phyloP scores from a whole-genome alignment of 2,113 vertebrate species.

The Fregata magnificens region DNA sequence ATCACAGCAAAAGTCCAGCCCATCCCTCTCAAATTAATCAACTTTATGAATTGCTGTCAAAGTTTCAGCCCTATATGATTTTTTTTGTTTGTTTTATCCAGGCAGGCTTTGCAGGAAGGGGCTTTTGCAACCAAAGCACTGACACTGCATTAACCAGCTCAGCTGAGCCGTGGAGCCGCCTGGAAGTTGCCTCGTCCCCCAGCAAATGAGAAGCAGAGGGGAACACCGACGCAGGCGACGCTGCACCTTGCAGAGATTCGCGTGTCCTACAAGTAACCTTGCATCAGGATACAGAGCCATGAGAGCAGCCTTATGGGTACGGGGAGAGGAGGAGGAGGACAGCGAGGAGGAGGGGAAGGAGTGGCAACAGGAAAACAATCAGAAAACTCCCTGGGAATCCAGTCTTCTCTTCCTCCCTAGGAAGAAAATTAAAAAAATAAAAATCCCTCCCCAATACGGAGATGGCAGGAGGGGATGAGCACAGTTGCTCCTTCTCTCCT shows the following conservation, averaged over 20 bases:
- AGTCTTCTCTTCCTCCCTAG: background rate
- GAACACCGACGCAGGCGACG: background rate
- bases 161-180: background rate
- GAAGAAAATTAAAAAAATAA: background rate
- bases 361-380: background rate
- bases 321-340: background rate
- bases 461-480: background rate
- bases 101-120: background rate
- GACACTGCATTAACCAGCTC: background rate
- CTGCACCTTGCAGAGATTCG: constrained; percentile 20
- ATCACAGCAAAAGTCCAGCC: background rate
- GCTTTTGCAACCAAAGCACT: background rate
- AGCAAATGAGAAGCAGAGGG: background rate
- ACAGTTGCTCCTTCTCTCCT: background rate
- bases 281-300: background rate
- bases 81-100: background rate
- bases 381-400: background rate
- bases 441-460: accelerated
- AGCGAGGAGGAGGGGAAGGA: background rate
- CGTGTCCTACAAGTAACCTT: constrained; percentile 66
- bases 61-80: background rate
- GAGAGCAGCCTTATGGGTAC: background rate
- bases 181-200: background rate
- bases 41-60: accelerated
- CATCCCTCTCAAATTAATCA: background rate